Conservation (phyloP, 2,888 invertebrate genomes). For the Glyphotaelius pellucidus region DNA sequence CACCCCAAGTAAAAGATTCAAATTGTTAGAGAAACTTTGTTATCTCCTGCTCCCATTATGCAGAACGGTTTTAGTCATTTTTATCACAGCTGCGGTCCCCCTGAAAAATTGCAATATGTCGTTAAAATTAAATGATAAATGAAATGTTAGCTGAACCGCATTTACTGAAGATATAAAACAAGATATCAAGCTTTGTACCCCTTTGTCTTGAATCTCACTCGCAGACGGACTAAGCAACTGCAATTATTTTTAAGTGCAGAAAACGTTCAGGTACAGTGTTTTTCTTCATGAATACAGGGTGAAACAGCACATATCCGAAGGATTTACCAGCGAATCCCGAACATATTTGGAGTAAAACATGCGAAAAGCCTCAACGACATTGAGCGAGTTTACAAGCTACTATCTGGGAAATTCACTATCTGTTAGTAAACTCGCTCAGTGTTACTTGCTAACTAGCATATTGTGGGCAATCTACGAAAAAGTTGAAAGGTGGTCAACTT, state of each 20-base stretch:
- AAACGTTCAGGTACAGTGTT: neutral
- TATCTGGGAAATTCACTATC: too few species aligned
- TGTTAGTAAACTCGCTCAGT: too few species aligned
- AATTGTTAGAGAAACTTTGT: constrained; percentile 60
- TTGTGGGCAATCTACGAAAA: too few species aligned
- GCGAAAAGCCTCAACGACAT: too few species aligned
- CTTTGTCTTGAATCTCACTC: constrained; percentile 7
- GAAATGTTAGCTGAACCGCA: constrained; percentile 40
- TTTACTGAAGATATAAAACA: neutral
- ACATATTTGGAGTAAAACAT: too few species aligned
- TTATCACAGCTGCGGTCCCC: constrained; percentile 53
- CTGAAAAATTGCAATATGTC: constrained; percentile 63
- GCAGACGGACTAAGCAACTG: neutral
- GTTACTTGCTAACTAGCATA: too few species aligned
- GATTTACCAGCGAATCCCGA: too few species aligned
- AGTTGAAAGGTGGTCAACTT: too few species aligned
- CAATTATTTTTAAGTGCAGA: neutral
- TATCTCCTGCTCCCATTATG: constrained; percentile 61
- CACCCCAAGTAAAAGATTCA: constrained; percentile 25
- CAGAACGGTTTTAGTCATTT: constrained; percentile 61
- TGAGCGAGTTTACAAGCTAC: too few species aligned
- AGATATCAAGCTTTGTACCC: neutral
- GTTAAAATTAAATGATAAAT: constrained; percentile 64
- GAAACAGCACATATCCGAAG: too few species aligned
- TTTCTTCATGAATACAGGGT: too few species aligned